A percentile compares a stretch with the other conserved stretches of the same genome.
Evolutionary conservation across 2,888 invertebrate species (phyloP).

Genomic region (Melieria crassipennis): DNA sequence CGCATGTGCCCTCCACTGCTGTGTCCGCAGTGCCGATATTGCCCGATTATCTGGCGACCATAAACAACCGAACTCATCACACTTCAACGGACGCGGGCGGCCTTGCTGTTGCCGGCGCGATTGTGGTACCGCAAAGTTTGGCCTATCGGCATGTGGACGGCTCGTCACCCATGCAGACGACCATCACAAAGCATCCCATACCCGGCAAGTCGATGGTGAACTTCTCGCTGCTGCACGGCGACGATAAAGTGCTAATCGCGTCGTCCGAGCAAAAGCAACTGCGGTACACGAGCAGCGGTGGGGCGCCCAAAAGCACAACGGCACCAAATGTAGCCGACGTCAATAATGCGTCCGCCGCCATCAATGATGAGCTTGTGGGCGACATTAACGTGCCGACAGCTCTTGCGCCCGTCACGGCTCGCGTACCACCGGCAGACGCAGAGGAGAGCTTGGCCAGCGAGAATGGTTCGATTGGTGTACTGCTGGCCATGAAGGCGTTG

Average conservation of each 20-base stretch:
- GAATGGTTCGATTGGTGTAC: slow-evolving; percentile 74
- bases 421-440: background rate
- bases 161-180: slow-evolving; percentile 46
- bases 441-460: slow-evolving; percentile 67
- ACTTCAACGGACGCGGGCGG: slow-evolving; percentile 34
- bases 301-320: slow-evolving; percentile 27
- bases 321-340: slow-evolving; percentile 19
- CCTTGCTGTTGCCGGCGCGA: slow-evolving; percentile 46
- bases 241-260: slow-evolving; percentile 46
- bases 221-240: slow-evolving; percentile 55
- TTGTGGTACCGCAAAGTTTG: slow-evolving; percentile 52
- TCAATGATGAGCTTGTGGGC: slow-evolving; percentile 1
- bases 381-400: slow-evolving; percentile 3
- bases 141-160: slow-evolving; percentile 58
- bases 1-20: too few relatives aligned
- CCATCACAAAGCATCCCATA: slow-evolving; percentile 65
- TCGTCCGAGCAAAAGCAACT: slow-evolving; percentile 36
- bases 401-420: slow-evolving; percentile 30
- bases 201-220: slow-evolving; percentile 64
- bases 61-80: slow-evolving; percentile 63
- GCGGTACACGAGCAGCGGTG: slow-evolving; percentile 28
- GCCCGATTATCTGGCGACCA: slow-evolving; percentile 77
- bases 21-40: slow-evolving; percentile 77
- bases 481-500: slow-evolving; percentile 81
- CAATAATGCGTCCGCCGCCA: slow-evolving; percentile 7